Conservation (phyloP, 2,797 vertebrate genomes). For the Lepidocolaptes lacrymiger region DNA sequence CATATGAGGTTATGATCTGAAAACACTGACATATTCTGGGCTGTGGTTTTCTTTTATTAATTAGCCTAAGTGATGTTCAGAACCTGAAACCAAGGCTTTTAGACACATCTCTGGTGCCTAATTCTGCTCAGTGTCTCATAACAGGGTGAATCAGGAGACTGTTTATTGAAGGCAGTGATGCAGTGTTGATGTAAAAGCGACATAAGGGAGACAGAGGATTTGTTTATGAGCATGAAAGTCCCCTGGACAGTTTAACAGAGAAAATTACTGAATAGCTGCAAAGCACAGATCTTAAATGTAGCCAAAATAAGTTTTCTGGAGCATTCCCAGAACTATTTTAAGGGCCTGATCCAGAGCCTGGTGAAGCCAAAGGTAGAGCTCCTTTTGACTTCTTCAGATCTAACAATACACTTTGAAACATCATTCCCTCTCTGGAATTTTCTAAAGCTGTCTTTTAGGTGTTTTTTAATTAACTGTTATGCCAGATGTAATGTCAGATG, state of each 20-base stretch:
- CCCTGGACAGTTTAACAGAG: slow-evolving; percentile 43
- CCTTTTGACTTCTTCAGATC: neutral
- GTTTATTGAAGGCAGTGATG: slow-evolving; percentile 39
- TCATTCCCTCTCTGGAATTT: neutral
- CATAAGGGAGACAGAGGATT: slow-evolving; percentile 32
- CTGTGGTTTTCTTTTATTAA: slow-evolving; percentile 64
- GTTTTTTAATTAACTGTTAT: neutral
- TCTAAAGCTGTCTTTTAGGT: neutral
- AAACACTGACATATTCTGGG: slow-evolving; percentile 38
- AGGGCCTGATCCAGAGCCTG: neutral
- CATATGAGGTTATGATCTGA: slow-evolving; percentile 6
- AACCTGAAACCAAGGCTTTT: slow-evolving; percentile 64
- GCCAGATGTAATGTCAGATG: neutral
- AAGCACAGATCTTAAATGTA: slow-evolving; percentile 19
- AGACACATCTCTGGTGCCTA: slow-evolving; percentile 61
- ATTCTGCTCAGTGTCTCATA: slow-evolving; percentile 13
- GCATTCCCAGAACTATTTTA: slow-evolving; percentile 26
- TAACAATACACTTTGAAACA: neutral
- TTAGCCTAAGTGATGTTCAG: slow-evolving; percentile 60
- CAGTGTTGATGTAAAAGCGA: neutral
- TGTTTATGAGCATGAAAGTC: slow-evolving; percentile 25
- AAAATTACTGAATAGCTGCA: slow-evolving; percentile 46
- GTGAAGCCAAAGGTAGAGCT: slow-evolving; percentile 1
- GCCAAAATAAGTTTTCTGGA: slow-evolving; percentile 55
- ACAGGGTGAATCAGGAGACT: slow-evolving; percentile 31